Evolutionary conservation across 2,113 vertebrate species (phyloP).

Genomic region (Numenius arquata): DNA sequence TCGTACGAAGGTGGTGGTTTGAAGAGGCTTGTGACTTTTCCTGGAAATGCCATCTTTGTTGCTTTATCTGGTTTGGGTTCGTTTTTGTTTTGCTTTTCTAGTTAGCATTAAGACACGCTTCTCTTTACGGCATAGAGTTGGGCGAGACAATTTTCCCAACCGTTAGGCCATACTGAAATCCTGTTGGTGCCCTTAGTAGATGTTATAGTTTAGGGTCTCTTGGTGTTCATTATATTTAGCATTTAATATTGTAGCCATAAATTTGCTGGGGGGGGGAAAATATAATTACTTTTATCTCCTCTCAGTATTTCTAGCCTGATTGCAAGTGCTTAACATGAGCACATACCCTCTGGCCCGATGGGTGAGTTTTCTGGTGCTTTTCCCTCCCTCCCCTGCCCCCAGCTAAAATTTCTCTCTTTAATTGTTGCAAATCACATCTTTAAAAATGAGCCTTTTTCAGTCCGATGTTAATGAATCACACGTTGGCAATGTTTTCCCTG

Average conservation of each 20-base stretch:
- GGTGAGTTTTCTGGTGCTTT: neutral
- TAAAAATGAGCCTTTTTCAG: neutral
- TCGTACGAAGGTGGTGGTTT: no score
- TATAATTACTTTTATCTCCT: neutral
- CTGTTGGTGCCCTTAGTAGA: neutral
- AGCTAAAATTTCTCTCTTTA: neutral
- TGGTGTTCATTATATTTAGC: neutral
- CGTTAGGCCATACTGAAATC: neutral
- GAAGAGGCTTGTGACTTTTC: neutral
- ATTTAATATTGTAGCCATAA: neutral
- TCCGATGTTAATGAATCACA: slow-evolving; percentile 14
- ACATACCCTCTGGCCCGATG: neutral
- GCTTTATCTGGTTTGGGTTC: neutral
- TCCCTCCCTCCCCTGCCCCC: rapidly evolving
- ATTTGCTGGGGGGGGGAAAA: rapidly evolving
- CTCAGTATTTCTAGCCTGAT: neutral
- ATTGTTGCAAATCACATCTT: neutral
- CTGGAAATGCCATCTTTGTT: neutral
- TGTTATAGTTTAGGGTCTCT: neutral
- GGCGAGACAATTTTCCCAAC: neutral
- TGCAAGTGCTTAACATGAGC: neutral
- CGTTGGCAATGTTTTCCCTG: neutral
- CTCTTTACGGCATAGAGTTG: neutral
- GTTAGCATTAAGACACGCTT: neutral
- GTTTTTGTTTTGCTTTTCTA: neutral